A percentile compares a stretch with the other conserved stretches of the same genome.
Conservation (phyloP, 1,140 invertebrate genomes). For the Apis dorsata region DNA sequence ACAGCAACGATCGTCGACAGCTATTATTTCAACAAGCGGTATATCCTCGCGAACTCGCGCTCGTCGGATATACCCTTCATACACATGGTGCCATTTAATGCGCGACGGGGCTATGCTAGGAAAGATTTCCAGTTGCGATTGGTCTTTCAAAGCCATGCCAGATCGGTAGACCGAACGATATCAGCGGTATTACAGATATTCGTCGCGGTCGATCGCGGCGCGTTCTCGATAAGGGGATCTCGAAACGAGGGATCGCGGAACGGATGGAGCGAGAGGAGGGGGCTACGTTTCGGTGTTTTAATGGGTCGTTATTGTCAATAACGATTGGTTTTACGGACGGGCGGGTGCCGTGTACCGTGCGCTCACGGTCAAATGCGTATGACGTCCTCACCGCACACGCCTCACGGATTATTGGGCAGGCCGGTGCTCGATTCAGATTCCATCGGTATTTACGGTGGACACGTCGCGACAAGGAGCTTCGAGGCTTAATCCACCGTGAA, state of each 20-base stretch:
- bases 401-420: slow-evolving; percentile 32
- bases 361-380: slow-evolving; percentile 34
- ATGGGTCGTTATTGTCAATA: slow-evolving; percentile 68
- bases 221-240: slow-evolving; percentile 6
- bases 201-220: slow-evolving; percentile 40
- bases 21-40: no score
- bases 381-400: slow-evolving; percentile 38
- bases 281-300: slow-evolving; percentile 59
- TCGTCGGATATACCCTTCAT: no score
- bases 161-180: slow-evolving; percentile 3
- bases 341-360: slow-evolving; percentile 23
- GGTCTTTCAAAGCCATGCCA: slow-evolving; percentile 16
- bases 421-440: slow-evolving; percentile 36
- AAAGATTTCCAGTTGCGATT: slow-evolving; percentile 31
- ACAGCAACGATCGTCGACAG: no score
- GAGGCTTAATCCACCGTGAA: slow-evolving; percentile 40
- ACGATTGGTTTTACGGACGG: slow-evolving; percentile 66
- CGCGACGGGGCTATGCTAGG: not conserved
- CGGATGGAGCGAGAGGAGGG: not conserved
- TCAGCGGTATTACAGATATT: slow-evolving; percentile 35
- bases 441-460: slow-evolving; percentile 39
- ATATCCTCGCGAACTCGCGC: no score
- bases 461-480: slow-evolving; percentile 28
- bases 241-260: not conserved
- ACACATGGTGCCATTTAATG: not conserved